These are phyloP conservation scores for Osmoderma eremita DNA, from an alignment of 2,888 invertebrate genomes.

Conservation along the genomic window DNA sequence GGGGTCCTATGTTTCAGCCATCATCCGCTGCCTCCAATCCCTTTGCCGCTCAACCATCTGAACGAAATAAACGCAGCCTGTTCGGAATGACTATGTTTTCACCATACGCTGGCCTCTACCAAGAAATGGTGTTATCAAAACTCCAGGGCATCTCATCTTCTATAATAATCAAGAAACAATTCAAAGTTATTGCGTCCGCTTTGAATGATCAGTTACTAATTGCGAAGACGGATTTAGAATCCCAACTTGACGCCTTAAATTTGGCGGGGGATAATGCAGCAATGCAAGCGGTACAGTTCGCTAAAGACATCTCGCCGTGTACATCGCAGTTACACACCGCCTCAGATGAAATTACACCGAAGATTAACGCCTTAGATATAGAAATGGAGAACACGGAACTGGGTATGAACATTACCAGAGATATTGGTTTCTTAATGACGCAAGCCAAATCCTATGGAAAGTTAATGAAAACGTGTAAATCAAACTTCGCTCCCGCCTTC, in stretches of 20 bases:
- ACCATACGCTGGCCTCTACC: conserved; percentile 6
- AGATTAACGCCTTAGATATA: conserved; percentile 5
- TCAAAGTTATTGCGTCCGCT: background rate
- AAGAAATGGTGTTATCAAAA: conserved; percentile 3
- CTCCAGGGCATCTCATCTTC: conserved; percentile 2
- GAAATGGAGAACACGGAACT: conserved; percentile 6
- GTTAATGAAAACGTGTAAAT: conserved; percentile 11
- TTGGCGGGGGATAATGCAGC: background rate
- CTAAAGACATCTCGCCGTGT: background rate
- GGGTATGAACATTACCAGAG: background rate
- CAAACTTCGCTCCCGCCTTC: background rate
- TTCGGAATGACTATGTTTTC: background rate
- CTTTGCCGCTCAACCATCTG: background rate
- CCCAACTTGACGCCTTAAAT: conserved; percentile 3
- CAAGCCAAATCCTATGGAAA: conserved; percentile 18
- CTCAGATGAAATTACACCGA: background rate
- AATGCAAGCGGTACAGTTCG: background rate
- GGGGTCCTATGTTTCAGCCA: background rate
- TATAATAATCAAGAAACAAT: conserved; percentile 1
- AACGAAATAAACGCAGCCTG: background rate
- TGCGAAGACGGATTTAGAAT: background rate
- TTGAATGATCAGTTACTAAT: conserved; percentile 4
- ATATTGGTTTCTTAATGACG: background rate
- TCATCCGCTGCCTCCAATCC: background rate
- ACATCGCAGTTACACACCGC: background rate